Evolutionary conservation across 2,888 invertebrate genomes (phyloP), one percentile per base, ranked within the genome.

Genomic region (Ormyrus labotus): DNA sequence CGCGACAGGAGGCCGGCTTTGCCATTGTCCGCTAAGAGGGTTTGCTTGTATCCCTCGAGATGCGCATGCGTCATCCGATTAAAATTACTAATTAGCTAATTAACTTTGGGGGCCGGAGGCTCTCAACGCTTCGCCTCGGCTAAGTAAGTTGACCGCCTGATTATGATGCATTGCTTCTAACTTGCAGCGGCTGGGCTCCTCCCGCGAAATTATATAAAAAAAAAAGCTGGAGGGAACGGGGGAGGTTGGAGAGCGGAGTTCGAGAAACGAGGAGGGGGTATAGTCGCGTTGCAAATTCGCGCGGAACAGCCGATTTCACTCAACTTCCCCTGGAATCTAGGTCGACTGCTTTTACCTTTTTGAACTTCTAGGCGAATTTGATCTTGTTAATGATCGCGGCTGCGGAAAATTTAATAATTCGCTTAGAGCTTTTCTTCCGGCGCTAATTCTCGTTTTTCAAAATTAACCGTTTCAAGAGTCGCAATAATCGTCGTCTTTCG

Each of bases 11-110:
- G 84, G 81, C 82, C 81, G 81, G 84, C 83, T 83, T 79, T 82
- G 81, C 83, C 84, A 82, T 84, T 84, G 84, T 84, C 87, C 87
- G 85, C 87, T 90, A 90, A 90, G 90, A 90, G 90, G 90, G 90
- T 90, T 90, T 90, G 89, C 90, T 90, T 90, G 90, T 90, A 90
- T 90, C 90, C 89, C 90, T 82, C 80, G 90, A 90, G 90, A 90
- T 88, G 90, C 90, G 90, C 90, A 90, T 90, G 90, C 90, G 90
- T 90, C 90, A 90, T 90, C 90, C 90, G 90, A 90, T 90, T 90
- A 90, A 90, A 90, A 90, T 90, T 90, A 90, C 89, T 90, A 90
- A 90, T 90, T 90, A 90, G 88, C 89, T 90, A 90, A 90, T 90
- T 90, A 90, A 90, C 88, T 90, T 89, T 89, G 89, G 90, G 78